phyloP scores from a whole-genome alignment of 2,888 invertebrate species.

The Torymus tubicola region DNA sequence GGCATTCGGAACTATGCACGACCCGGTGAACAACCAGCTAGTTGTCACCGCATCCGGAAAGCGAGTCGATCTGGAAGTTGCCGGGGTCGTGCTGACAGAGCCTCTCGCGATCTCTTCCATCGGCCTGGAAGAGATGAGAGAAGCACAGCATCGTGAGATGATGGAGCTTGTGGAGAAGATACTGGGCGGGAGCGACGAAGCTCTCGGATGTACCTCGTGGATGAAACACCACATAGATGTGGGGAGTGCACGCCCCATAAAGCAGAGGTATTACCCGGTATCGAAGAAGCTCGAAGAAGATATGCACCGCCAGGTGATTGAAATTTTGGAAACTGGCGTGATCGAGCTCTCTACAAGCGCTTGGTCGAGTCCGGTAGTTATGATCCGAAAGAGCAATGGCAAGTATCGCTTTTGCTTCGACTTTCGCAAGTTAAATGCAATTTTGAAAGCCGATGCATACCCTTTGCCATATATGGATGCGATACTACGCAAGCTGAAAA shows the following conservation, averaged over 20 bases:
- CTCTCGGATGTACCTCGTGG: background rate
- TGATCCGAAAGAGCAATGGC: conserved; percentile 20
- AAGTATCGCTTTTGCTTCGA: conserved; percentile 47
- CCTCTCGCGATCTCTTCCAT: too few species aligned
- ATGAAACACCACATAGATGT: conserved; percentile 33
- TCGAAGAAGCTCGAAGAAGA: conserved; percentile 19
- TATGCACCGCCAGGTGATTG: conserved; percentile 33
- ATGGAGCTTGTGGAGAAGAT: too few species aligned
- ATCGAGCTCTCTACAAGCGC: conserved; percentile 29
- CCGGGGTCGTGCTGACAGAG: too few species aligned
- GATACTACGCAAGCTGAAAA: too few species aligned
- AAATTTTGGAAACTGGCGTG: conserved; percentile 1
- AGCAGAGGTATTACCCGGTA: conserved; percentile 28
- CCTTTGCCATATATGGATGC: conserved; percentile 30
- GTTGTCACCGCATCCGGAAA: too few species aligned
- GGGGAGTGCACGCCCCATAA: conserved; percentile 3
- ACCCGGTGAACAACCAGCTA: too few species aligned
- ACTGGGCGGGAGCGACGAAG: too few species aligned
- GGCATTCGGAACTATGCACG: too few species aligned
- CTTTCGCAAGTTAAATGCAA: conserved; percentile 34
- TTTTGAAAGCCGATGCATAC: conserved; percentile 44
- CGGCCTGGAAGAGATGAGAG: too few species aligned
- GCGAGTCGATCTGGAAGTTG: too few species aligned
- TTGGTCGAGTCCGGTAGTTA: conserved; percentile 33
- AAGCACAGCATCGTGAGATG: too few species aligned